Conservation (phyloP, 2,888 invertebrate species). For the Panzeria rudis region DNA sequence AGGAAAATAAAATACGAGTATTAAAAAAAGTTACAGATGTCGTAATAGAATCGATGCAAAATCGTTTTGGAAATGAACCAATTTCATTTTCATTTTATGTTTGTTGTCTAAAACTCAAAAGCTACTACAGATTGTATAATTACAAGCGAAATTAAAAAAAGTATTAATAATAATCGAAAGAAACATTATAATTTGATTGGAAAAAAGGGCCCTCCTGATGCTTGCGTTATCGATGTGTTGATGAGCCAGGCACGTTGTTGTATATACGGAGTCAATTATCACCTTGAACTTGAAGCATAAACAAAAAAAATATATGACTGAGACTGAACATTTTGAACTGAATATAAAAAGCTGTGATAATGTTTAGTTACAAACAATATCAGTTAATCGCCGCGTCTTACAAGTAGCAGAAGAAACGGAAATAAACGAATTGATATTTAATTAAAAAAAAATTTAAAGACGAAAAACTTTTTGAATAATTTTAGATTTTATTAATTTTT, state of each 20-base stretch:
- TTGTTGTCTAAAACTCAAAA: background rate
- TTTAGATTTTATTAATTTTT: background rate
- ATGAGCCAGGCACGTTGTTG: conserved; percentile 61
- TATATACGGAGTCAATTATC: conserved; percentile 72
- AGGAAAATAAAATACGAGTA: too few species aligned
- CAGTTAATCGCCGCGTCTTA: conserved; percentile 51
- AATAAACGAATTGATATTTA: background rate
- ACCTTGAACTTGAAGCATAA: conserved; percentile 71
- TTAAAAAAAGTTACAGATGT: conserved; percentile 40
- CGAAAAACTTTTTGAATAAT: background rate
- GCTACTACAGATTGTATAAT: conserved; percentile 21
- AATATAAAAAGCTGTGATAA: conserved; percentile 65
- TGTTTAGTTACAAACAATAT: background rate
- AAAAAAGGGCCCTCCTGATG: conserved; percentile 1
- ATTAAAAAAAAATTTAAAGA: conserved; percentile 11
- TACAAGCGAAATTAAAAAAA: background rate
- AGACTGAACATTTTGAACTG: conserved; percentile 18
- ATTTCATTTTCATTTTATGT: conserved; percentile 27
- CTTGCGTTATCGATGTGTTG: conserved; percentile 57
- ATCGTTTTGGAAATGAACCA: conserved; percentile 61
- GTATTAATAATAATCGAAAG: conserved; percentile 7
- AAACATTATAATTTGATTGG: background rate
- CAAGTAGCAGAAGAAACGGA: conserved; percentile 29
- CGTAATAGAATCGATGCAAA: conserved; percentile 69
- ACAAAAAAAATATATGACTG: conserved; percentile 17